Base-by-base conservation (phyloP, 2,888 invertebrate genomes). In the Lithosia quadra region DNA sequence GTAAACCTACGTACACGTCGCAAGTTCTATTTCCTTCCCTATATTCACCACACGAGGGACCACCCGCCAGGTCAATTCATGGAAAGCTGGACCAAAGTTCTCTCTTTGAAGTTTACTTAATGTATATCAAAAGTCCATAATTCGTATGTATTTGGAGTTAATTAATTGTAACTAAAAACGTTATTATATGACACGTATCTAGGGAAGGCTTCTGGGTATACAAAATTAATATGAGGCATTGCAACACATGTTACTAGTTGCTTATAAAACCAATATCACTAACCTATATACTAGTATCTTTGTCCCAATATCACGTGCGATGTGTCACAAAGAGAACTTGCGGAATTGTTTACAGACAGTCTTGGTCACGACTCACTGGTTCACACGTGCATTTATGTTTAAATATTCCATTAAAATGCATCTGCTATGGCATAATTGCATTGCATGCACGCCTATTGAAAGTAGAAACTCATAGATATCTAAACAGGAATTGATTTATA, bases 321-420 rank as follows among this genome's bases (percentile, higher is more conserved):
- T 66, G 63, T 67, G 61, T 68, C 69, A 80, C 69, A 72, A 78
- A 79, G 68, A 13, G 69, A 68, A 72, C 56, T 55, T 60, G 68
- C 28, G 15, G 66, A 63, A 72, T 72, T 65, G 74, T 77, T 64
- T 63, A 69, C 49, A 72, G 78, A 72, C 63, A 58, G 67, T 60
- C 65, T 65, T 28, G 49, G 68, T 78, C 81, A 80, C 81, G 81
- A 80, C 69, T 73, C 49, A 65, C 75, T 66, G 69, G 81, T 78
- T 80, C 81, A 78, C 79, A 80, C 76, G 81, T 78, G 58, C 57
- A 36, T 62, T 69, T 68, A 68, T 73, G 65, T 65, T 66, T 67
- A 68, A 57, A 63, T 65, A 68, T 63, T 65, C 56, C 39, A 80
- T 76, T 72, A 73, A 28, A 28, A 79, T 76, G 74, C 78, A 80